Conservation (phyloP, 2,797 vertebrate genomes). For the Enteromius unitaeniatus region DNA sequence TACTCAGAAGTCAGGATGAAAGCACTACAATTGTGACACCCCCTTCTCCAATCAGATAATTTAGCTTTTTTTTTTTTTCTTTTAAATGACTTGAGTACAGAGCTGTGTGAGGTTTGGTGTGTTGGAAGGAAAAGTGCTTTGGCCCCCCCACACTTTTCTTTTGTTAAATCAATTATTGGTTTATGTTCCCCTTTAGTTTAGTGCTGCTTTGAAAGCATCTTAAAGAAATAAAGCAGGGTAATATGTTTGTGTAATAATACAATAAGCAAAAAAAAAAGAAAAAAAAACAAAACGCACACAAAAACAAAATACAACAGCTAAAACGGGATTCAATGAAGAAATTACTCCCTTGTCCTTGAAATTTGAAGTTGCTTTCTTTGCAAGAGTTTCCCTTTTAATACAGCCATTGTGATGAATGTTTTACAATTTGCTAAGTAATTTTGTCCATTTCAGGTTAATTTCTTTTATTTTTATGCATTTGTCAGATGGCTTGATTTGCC, state of each 20-base stretch:
- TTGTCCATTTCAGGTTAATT: slow-evolving; percentile 46
- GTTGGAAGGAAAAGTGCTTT: slow-evolving; percentile 79
- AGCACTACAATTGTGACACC: slow-evolving; percentile 72
- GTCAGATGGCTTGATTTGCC: slow-evolving; percentile 45
- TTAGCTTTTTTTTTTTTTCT: slow-evolving; percentile 53
- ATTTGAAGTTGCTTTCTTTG: background rate
- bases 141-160: slow-evolving; percentile 68
- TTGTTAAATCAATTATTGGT: background rate
- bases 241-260: slow-evolving; percentile 79
- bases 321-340: slow-evolving; percentile 22
- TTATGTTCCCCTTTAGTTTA: background rate
- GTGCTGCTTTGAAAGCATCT: slow-evolving; percentile 43
- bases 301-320: slow-evolving; percentile 65
- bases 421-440: background rate
- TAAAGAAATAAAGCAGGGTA: slow-evolving; percentile 75
- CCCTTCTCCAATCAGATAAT: background rate
- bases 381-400: slow-evolving; percentile 29
- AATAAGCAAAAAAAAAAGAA: slow-evolving; percentile 67
- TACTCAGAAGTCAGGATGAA: slow-evolving; percentile 73
- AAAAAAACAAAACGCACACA: slow-evolving; percentile 63
- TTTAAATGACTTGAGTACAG: slow-evolving; percentile 80
- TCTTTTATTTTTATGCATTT: background rate
- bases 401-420: slow-evolving; percentile 66
- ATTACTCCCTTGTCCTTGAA: slow-evolving; percentile 46
- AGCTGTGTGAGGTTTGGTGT: slow-evolving; percentile 77